phyloP scores from a whole-genome alignment of 2,888 invertebrate species.

The Pseudolycoriella hygida region DNA sequence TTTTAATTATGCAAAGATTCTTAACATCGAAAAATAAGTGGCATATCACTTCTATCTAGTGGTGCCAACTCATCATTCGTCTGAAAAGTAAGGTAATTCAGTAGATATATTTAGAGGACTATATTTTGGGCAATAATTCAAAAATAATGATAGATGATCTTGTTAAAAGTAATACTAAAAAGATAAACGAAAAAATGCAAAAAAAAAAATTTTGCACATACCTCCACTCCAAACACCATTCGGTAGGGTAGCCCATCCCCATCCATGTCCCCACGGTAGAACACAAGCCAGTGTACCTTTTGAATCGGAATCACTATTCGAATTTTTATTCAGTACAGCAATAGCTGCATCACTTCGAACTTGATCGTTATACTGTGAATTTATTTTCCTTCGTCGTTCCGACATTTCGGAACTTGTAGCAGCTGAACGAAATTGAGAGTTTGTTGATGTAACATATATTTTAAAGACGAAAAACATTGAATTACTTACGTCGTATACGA shows the following conservation, averaged over 20 bases:
- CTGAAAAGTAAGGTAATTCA: too few species aligned
- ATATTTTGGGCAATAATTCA: too few species aligned
- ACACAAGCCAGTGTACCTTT: slow-evolving; percentile 26
- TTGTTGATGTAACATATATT: background rate
- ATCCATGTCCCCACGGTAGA: slow-evolving; percentile 49
- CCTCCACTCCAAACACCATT: slow-evolving; percentile 49
- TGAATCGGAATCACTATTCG: slow-evolving; percentile 17
- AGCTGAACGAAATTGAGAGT: slow-evolving; percentile 20
- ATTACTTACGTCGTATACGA: slow-evolving; percentile 42
- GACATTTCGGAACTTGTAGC: slow-evolving; percentile 34
- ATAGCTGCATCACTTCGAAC: slow-evolving; percentile 29
- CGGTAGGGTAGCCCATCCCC: slow-evolving; percentile 54
- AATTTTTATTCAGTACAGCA: slow-evolving; percentile 25
- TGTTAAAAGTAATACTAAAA: too few species aligned
- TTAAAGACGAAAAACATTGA: background rate
- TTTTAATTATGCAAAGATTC: too few species aligned
- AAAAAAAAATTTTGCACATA: slow-evolving; percentile 21
- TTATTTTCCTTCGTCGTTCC: slow-evolving; percentile 18
- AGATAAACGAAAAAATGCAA: too few species aligned
- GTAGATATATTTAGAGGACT: too few species aligned
- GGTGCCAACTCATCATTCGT: too few species aligned
- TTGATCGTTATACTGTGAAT: slow-evolving; percentile 20
- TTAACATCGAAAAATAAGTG: too few species aligned
- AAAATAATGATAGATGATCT: too few species aligned
- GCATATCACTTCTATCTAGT: too few species aligned